phyloP scores from a whole-genome alignment of 1,140 invertebrate genomes.

The Drosophila nikananu region DNA sequence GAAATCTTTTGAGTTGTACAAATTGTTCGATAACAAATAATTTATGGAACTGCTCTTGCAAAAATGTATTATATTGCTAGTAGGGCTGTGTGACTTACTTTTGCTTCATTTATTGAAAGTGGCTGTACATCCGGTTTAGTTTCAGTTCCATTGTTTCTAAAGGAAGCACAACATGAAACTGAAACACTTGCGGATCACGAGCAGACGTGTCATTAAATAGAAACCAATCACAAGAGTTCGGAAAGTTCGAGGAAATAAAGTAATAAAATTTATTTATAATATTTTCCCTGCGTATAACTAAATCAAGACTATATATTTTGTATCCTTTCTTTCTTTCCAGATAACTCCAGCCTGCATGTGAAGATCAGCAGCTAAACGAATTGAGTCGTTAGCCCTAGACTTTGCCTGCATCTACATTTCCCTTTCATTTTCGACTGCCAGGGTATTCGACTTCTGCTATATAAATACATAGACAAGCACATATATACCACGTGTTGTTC shows the following conservation, averaged over 20 bases:
- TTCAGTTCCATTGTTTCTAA: not conserved
- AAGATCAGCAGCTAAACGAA: slow-evolving; percentile 15
- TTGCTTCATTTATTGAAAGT: not conserved
- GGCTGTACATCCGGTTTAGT: not conserved
- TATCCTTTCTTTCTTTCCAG: not conserved
- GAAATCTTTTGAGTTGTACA: not conserved
- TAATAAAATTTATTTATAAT: too few relatives aligned
- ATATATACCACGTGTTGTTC: not conserved
- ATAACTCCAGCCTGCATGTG: slow-evolving; percentile 12
- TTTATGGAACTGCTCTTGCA: not conserved
- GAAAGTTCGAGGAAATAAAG: too few relatives aligned
- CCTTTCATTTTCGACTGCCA: slow-evolving; percentile 17
- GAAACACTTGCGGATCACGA: not conserved
- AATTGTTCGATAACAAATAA: not conserved
- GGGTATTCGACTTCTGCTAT: slow-evolving; percentile 18
- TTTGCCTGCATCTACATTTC: not conserved
- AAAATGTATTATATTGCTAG: not conserved
- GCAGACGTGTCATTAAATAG: not conserved
- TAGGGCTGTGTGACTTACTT: too few relatives aligned
- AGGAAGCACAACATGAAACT: not conserved
- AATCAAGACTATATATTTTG: not conserved
- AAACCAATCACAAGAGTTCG: not conserved
- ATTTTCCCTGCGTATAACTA: too few relatives aligned
- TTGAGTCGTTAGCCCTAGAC: not conserved
- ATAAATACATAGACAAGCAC: not conserved